Base-by-base conservation (phyloP, 1,140 invertebrate genomes). In the Mya arenaria region DNA sequence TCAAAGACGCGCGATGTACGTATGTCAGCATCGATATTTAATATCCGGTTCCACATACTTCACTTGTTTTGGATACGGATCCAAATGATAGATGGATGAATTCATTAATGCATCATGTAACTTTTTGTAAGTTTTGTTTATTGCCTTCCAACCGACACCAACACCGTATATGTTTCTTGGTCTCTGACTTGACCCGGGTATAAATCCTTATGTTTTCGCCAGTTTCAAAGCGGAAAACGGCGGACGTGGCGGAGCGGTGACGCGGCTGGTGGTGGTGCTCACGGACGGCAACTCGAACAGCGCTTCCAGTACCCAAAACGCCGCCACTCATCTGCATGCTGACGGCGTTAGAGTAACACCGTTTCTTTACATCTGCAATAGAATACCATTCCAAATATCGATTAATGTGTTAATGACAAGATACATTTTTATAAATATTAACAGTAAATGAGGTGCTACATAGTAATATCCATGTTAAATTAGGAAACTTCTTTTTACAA, bases 221-320 rank as follows among this genome's bases (percentile, higher is more conserved):
- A 75, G 72, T 48, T 83, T 83, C 71, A 48, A 66, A 41, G 62
- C 71, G 10, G 8, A 66, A 41, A 83, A 74, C 36, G 81, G 81
- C 15, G 71, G 71, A 10, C 60, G 81, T 41, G 63, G 52, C 15
- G 55, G 48, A n/a, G 41, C 72, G 4, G 63, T 75, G 4, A 37
- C 72, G 1, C 62, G 55, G 48, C 60, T 83, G 17, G 69, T 68
- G 19, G 55, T 83, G n/a, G 81, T 83, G n/a, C 44, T 83, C 0
- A 83, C 81, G 4, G 81, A 83, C 36, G 81, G 71, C 1, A 83
- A 83, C 48, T 83, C 71, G 0, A 58, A 75, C 19, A 55, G 55
- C 2, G 32, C 32, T 1, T 25, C 19, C 8, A 17, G 55, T 2
- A 83, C 81, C 0, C 32, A 28, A 34, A 55, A 0, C 1, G 44